These are phyloP conservation scores for Idaea biselata DNA, from an alignment of 2,888 invertebrate genomes.

Conservation along the genomic window DNA sequence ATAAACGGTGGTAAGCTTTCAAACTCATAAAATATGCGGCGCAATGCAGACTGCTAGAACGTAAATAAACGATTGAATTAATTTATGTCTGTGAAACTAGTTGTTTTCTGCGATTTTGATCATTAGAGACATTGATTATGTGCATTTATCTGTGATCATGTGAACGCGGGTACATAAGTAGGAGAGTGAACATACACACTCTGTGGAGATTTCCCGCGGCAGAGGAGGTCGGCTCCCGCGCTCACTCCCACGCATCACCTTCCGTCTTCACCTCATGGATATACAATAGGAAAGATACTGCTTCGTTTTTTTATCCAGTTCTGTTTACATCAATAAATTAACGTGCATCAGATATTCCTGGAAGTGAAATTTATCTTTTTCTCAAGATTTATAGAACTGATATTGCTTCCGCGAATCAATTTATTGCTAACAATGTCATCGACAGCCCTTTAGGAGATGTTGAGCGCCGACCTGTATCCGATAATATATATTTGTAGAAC, in stretches of 20 bases:
- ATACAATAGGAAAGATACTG: constrained; percentile 68
- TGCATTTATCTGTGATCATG: constrained; percentile 44
- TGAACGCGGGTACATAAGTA: constrained; percentile 36
- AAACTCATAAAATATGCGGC: constrained; percentile 31
- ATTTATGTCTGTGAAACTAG: constrained; percentile 27
- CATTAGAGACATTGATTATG: constrained; percentile 25
- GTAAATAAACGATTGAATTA: constrained; percentile 17
- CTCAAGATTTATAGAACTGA: constrained; percentile 54
- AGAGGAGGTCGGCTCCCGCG: constrained; percentile 50
- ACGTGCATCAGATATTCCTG: constrained; percentile 62
- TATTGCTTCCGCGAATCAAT: constrained; percentile 62
- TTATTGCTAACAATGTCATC: constrained; percentile 38
- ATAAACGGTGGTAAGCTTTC: constrained; percentile 30
- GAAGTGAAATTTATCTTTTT: constrained; percentile 68
- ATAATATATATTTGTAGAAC: no score
- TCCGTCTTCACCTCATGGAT: constrained; percentile 62
- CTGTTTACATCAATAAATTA: constrained; percentile 63
- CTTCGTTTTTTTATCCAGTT: constrained; percentile 63
- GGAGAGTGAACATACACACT: constrained; percentile 6
- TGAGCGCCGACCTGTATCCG: constrained; percentile 7
- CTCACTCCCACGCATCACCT: constrained; percentile 67
- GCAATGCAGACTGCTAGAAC: constrained; percentile 26
- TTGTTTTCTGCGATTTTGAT: constrained; percentile 35
- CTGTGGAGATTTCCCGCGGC: constrained; percentile 63
- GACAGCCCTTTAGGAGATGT: constrained; percentile 45